Evolutionary conservation across 2,113 vertebrate species (phyloP), one percentile per base, ranked within the genome.

Genomic region (Triplophysa rosa): DNA sequence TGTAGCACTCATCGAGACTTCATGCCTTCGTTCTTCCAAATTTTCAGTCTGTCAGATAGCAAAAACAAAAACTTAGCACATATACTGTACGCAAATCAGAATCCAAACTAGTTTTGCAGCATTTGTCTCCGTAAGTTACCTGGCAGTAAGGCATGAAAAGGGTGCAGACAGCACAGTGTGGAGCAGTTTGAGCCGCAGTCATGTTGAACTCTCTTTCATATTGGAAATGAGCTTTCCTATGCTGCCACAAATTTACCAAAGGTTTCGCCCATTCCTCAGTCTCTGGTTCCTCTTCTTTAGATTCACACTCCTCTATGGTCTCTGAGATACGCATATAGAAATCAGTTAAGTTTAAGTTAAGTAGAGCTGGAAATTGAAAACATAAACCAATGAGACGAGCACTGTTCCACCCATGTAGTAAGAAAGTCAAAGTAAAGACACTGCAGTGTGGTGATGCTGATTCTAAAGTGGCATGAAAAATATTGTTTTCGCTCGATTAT

Each of bases 71-170:
- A 42, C 3, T 6, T 17, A 58, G 21, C 64, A 58, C 49, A 56
- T 14, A 47, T 2, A 47, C n/a, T n/a, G n/a, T n/a, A n/a, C 1
- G 2, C 2, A 58, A 19, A 40, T n/a, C 64, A 23, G 23, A 21
- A 69, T 47, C 8, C 1, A 37, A n/a, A 58, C 52, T 56, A 8
- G 17, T 17, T 56, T 17, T 56, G 17, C 54, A 64, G 66, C 11
- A 40, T 68, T 29, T 19, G 40, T 67, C 14, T 26, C 8, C 4
- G 24, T n/a, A 3, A 16, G 63, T 67, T 94, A 97, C 97, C 96
- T 95, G 96, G 83, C 94, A 93, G 86, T 98, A 98, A 0, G 97
- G 96, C 94, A 94, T 93, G 63, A 99, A 93, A 77, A 99, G 95
- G n/a, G 95, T 94, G 85, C 98, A 99, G 73, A 99, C 91, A 2